phyloP scores from a whole-genome alignment of 2,113 vertebrate genomes.

The Saguinus imperator region DNA sequence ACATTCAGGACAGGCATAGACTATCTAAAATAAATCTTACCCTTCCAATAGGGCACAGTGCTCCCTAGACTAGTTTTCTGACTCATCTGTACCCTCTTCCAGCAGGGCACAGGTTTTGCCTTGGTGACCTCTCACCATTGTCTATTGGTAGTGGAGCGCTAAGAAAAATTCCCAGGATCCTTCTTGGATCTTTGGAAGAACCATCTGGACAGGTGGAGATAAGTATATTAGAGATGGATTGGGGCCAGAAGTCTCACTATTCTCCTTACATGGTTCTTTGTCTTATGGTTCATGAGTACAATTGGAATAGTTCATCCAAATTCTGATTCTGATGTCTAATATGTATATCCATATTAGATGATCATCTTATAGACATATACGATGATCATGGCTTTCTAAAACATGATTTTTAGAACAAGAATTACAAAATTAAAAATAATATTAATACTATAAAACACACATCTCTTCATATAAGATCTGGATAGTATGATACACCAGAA shows the following conservation, averaged over 20 bases:
- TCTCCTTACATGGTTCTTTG: not conserved
- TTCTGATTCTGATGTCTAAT: not conserved
- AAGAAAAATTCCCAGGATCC: not conserved
- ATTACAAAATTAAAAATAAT: not conserved
- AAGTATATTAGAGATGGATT: too few species aligned
- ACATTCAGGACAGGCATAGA: not conserved
- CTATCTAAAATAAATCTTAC: not conserved
- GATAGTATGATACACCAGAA: not conserved
- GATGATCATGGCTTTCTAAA: not conserved
- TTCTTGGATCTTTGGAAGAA: not conserved
- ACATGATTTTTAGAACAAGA: not conserved
- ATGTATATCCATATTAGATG: not conserved
- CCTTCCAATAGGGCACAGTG: not conserved
- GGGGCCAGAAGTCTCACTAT: not conserved
- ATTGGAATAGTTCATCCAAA: not conserved
- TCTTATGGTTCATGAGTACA: not conserved
- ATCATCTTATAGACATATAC: too few species aligned
- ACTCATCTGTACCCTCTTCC: not conserved
- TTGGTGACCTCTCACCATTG: not conserved
- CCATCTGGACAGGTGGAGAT: not conserved
- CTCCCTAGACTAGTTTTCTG: not conserved
- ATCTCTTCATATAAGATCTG: not conserved
- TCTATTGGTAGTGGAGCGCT: not conserved
- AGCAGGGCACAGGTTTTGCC: not conserved
- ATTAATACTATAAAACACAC: not conserved